phyloP scores from a whole-genome alignment of 2,113 vertebrate genomes.

The Platysternon megacephalum region DNA sequence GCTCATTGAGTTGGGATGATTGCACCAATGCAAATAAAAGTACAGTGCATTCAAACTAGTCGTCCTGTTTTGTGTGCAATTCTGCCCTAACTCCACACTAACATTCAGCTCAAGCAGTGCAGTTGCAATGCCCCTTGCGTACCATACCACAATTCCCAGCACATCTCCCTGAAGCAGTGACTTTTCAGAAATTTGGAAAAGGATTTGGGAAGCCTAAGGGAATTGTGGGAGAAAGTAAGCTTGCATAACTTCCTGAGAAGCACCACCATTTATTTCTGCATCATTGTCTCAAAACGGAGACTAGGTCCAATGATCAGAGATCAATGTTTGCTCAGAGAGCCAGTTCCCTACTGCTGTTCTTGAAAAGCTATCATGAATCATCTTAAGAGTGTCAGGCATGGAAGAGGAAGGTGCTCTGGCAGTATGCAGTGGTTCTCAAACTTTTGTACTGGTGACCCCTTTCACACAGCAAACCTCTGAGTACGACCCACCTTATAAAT shows the following conservation, averaged over 20 bases:
- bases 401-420: neutral
- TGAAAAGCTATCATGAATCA: neutral
- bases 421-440: too few species aligned
- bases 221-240: neutral
- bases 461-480: too few species aligned
- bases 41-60: neutral
- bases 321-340: neutral
- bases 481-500: too few species aligned
- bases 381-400: neutral
- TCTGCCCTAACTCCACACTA: too few species aligned
- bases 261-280: neutral
- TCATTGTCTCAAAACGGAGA: neutral
- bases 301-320: neutral
- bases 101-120: too few species aligned
- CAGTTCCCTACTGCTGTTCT: neutral
- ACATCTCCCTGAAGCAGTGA: neutral
- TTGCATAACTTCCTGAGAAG: neutral
- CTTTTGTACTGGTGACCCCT: too few species aligned
- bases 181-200: neutral
- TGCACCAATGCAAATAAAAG: too few species aligned
- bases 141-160: too few species aligned
- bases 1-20: neutral
- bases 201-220: neutral
- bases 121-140: too few species aligned
- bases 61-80: neutral